Evolutionary conservation across 2,797 vertebrate species (phyloP).

Genomic region (Rhinichthys osculus): DNA sequence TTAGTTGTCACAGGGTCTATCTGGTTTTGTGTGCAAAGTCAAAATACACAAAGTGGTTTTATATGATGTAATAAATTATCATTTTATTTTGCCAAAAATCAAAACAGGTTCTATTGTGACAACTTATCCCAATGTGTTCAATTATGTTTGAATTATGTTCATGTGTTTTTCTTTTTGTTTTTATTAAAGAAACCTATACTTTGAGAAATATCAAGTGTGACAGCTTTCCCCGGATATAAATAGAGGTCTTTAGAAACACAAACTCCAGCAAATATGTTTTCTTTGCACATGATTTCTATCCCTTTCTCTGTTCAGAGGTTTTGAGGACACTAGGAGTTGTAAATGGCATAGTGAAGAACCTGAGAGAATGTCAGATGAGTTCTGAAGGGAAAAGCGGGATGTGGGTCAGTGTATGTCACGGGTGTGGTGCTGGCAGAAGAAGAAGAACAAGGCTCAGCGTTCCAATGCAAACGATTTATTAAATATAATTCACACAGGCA

Average conservation of each 20-base stretch:
- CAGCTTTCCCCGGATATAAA: background rate
- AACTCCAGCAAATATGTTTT: slow-evolving; percentile 9
- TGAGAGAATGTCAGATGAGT: background rate
- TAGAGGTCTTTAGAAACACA: background rate
- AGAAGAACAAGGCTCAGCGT: no score
- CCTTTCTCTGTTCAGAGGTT: slow-evolving; percentile 21
- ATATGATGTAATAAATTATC: background rate
- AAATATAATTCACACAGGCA: no score
- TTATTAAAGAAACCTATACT: background rate
- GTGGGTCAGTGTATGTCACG: background rate
- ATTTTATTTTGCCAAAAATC: background rate
- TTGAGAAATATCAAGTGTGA: background rate
- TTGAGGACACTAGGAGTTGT: slow-evolving; percentile 11
- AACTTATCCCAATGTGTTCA: no score
- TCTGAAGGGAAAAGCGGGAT: background rate
- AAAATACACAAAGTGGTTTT: background rate
- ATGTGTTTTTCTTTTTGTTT: no score
- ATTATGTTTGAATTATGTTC: no score
- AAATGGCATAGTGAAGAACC: slow-evolving; percentile 7
- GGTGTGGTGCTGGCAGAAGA: no score
- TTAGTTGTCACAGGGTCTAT: background rate
- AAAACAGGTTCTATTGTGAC: background rate
- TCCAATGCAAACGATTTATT: no score
- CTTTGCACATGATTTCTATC: background rate
- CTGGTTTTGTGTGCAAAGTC: background rate